phyloP scores from a whole-genome alignment of 2,888 invertebrate species.

The Heteropelma amictum region DNA sequence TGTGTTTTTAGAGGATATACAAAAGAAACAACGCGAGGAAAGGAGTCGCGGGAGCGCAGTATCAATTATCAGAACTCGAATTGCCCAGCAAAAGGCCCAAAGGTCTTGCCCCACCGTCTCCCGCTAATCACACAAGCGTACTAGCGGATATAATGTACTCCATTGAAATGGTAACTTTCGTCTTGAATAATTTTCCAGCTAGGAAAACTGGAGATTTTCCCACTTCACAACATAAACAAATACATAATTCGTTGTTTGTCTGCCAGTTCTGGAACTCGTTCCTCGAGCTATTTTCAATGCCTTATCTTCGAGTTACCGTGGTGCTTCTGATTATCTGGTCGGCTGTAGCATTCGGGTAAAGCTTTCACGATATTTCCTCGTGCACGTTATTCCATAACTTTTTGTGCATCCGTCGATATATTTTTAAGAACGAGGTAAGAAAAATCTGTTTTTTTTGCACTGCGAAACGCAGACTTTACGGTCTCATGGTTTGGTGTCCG shows the following conservation, averaged over 20 bases:
- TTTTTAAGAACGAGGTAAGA: too few relatives aligned
- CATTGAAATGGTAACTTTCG: slow-evolving; percentile 76
- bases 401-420: too few relatives aligned
- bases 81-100: slow-evolving; percentile 82
- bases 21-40: slow-evolving; percentile 79
- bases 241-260: background rate
- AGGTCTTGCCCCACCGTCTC: slow-evolving; percentile 76
- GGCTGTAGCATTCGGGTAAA: slow-evolving; percentile 80
- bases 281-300: slow-evolving; percentile 83
- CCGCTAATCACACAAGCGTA: slow-evolving; percentile 79
- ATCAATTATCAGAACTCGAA: slow-evolving; percentile 85
- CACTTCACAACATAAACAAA: background rate
- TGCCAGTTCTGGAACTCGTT: slow-evolving; percentile 86
- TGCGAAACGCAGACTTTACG: slow-evolving; percentile 81
- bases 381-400: background rate
- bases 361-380: slow-evolving; percentile 37
- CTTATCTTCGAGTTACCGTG: slow-evolving; percentile 82
- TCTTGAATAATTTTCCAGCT: background rate
- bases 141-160: slow-evolving; percentile 78
- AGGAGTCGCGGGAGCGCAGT: slow-evolving; percentile 77
- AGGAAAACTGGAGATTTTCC: background rate
- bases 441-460: slow-evolving; percentile 51
- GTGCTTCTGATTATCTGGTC: slow-evolving; percentile 82
- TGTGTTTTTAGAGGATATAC: slow-evolving; percentile 79
- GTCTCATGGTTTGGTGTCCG: slow-evolving; percentile 81